Base-by-base conservation (phyloP, 2,113 vertebrate species). In the Bubalus kerabau region DNA sequence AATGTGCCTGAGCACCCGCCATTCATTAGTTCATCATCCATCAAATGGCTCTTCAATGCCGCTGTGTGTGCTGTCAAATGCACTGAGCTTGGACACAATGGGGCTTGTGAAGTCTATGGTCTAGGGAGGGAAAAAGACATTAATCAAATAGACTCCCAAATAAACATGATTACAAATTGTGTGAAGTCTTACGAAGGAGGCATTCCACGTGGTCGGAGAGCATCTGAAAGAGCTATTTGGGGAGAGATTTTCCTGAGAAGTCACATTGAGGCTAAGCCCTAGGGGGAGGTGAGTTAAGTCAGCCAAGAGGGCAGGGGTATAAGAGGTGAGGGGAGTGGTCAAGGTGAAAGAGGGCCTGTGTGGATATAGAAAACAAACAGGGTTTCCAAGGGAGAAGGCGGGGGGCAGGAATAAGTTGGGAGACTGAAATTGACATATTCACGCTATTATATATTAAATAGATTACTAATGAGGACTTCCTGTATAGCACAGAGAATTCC, bases 81-180 rank as follows among this genome's bases (percentile, higher is more conserved):
- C 9, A 0, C 50, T 84, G 5, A 52, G 43, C 82, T n/a, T 52
- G 23, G 36, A 62, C 57, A 91, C 94, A 86, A 6, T 87, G 91
- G 60, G 54, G 62, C 40, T 43, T 50, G 90, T 90, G 74, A 81
- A 83, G 52, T 52, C 32, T 50, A 14, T 67, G 62, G 82, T 40
- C 71, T 13, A 50, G n/a, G 43, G n/a, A 95, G 46, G 46, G 32
- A 9, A 81, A 95, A 97, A 87, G n/a, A 71, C 46, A 67, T 85
- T 59, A 56, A 85, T 97, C 64, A 96, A 17, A 59, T 92, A 87
- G 84, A 43, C 17, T 97, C 56, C 84, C 87, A 87, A 97, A 76
- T 96, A 87, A 97, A 74, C 74, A 26, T 36, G 80, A 48, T 92
- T 76, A 86, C 16, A 87, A 60, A 32, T 57, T 62, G 11, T 82